These are phyloP conservation scores for Synanthedon tipuliformis DNA, from an alignment of 2,888 invertebrate genomes.

Conservation along the genomic window DNA sequence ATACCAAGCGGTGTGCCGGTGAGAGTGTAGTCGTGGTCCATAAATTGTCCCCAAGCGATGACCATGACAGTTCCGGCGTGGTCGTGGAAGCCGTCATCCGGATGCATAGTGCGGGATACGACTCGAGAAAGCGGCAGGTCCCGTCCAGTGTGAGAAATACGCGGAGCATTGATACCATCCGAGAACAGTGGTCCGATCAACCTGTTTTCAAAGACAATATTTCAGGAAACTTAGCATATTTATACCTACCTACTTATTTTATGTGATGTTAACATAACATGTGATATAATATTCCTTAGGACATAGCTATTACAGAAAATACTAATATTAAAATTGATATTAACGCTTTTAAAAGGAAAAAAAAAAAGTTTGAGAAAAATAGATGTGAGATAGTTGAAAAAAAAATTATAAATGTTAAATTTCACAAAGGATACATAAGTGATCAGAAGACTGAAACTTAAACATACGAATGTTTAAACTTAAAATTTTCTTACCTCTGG, in stretches of 20 bases:
- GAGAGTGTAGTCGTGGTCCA: conserved; percentile 93
- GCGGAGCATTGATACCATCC: conserved; percentile 87
- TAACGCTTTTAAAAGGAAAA: too few relatives aligned
- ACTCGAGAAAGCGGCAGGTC: conserved; percentile 84
- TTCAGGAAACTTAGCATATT: neutral
- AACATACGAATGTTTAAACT: too few relatives aligned
- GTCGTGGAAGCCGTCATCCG: conserved; percentile 93
- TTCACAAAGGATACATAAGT: too few relatives aligned
- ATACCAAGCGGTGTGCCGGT: conserved; percentile 89
- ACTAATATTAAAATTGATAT: too few relatives aligned
- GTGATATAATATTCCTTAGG: too few relatives aligned
- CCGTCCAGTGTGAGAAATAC: conserved; percentile 81
- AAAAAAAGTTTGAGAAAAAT: too few relatives aligned
- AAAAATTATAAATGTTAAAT: too few relatives aligned
- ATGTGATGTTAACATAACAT: too few relatives aligned
- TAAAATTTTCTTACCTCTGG: conserved; percentile 68
- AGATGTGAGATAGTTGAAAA: too few relatives aligned
- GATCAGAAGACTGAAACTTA: too few relatives aligned
- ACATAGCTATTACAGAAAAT: too few relatives aligned
- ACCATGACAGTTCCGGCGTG: conserved; percentile 95
- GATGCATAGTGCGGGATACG: conserved; percentile 91
- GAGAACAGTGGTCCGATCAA: conserved; percentile 83
- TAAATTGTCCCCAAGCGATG: conserved; percentile 94
- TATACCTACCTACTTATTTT: neutral
- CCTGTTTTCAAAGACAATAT: conserved; percentile 35